A percentile compares a stretch with the other conserved stretches of the same genome.
Evolutionary conservation across 2,797 vertebrate species (phyloP).

Genomic region (Leptoclinus maculatus): DNA sequence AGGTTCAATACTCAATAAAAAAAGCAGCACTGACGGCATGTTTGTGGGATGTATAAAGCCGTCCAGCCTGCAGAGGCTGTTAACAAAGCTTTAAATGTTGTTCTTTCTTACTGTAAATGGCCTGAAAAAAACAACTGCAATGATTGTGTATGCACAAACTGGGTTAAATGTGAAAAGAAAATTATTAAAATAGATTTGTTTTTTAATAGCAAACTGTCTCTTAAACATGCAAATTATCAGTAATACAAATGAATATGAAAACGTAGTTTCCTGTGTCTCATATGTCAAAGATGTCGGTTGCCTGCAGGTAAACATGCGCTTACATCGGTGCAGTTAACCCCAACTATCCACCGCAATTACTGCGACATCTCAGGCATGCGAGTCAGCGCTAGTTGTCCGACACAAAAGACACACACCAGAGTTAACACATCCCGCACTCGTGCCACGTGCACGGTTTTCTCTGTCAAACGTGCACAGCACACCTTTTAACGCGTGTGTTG

Average conservation of each 20-base stretch:
- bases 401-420: not conserved
- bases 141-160: not conserved
- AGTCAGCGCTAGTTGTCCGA: conserved; percentile 6
- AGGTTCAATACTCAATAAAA: not conserved
- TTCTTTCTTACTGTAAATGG: not conserved
- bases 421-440: not conserved
- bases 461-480: not conserved
- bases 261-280: not conserved
- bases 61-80: not conserved
- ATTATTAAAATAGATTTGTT: not conserved
- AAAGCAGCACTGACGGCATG: not conserved
- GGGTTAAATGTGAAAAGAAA: too few species aligned
- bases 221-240: not conserved
- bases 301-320: not conserved
- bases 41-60: not conserved
- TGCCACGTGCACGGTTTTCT: not conserved
- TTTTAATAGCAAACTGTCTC: not conserved
- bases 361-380: not conserved
- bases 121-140: not conserved
- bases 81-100: not conserved
- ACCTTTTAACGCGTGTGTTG: conserved; percentile 53
- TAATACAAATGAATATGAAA: not conserved
- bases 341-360: not conserved
- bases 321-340: not conserved
- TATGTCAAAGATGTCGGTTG: not conserved